Evolutionary conservation across 2,888 invertebrate species (phyloP).

Genomic region (Amiota communis): DNA sequence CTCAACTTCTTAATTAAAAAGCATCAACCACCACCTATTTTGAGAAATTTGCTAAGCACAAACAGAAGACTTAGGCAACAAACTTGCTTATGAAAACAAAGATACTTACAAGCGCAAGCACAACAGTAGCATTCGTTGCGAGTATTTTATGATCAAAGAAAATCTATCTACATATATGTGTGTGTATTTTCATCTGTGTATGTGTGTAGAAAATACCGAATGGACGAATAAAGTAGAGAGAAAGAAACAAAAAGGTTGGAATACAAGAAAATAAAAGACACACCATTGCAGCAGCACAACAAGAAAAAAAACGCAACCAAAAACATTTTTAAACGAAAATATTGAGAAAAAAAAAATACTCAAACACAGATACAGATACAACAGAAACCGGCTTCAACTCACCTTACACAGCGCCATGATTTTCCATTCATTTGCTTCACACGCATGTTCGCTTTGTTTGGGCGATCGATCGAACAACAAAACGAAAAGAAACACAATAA

Average conservation of each 20-base stretch:
- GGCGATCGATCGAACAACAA: background rate
- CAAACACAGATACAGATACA: slow-evolving; percentile 2
- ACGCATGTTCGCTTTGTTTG: slow-evolving; percentile 19
- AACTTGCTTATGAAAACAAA: slow-evolving; percentile 6
- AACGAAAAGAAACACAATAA: background rate
- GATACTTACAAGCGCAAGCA: background rate
- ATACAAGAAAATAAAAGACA: background rate
- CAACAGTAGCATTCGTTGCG: slow-evolving; percentile 2
- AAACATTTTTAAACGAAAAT: background rate
- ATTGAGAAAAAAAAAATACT: background rate
- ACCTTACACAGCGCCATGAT: slow-evolving; percentile 54
- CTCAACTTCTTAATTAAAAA: slow-evolving; percentile 60
- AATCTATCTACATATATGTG: no score
- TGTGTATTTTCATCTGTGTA: no score
- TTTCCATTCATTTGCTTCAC: slow-evolving; percentile 60
- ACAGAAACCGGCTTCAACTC: slow-evolving; percentile 32
- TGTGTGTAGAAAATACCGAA: background rate
- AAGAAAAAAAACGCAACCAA: background rate
- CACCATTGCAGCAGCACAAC: background rate
- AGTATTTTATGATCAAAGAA: background rate
- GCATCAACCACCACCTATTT: background rate
- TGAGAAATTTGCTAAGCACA: background rate
- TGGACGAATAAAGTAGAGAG: background rate
- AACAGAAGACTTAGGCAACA: slow-evolving; percentile 29
- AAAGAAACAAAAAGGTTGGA: background rate